A percentile compares a stretch with the other conserved stretches of the same genome.
Conservation (phyloP, 35 echinoderm and acorn worm species). For the Anneissia japonica region DNA sequence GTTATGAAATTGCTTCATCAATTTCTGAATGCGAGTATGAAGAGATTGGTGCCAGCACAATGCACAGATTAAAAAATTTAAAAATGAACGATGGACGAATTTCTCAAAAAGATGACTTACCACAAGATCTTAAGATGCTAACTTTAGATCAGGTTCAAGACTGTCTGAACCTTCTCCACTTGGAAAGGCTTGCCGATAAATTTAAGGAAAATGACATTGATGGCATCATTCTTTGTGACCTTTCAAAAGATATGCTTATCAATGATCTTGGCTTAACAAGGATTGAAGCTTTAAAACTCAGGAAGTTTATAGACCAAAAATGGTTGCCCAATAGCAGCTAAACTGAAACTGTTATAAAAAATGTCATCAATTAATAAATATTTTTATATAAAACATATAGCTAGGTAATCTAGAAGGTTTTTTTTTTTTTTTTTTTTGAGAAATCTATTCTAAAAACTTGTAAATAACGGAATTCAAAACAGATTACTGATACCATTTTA, state of each 20-base stretch:
- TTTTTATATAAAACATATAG: too few relatives aligned
- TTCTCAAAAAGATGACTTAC: conserved; percentile 23
- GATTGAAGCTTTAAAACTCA: conserved; percentile 45
- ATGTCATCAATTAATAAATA: too few relatives aligned
- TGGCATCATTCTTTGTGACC: conserved; percentile 53
- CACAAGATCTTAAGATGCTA: conserved; percentile 41
- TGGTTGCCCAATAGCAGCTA: not conserved
- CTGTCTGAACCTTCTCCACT: conserved; percentile 54
- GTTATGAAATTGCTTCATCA: too few relatives aligned
- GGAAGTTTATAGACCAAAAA: conserved; percentile 23
- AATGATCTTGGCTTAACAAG: conserved; percentile 47
- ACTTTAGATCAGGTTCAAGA: conserved; percentile 55
- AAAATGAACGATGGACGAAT: not conserved
- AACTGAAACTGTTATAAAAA: too few relatives aligned
- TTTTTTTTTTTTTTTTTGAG: too few relatives aligned
- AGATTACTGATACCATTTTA: too few relatives aligned
- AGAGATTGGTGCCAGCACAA: too few relatives aligned
- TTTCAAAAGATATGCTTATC: conserved; percentile 54
- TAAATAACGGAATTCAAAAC: too few relatives aligned
- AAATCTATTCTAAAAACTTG: too few relatives aligned
- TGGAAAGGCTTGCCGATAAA: conserved; percentile 32
- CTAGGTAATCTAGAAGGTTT: too few relatives aligned
- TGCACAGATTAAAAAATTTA: not conserved
- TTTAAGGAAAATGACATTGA: conserved; percentile 68
- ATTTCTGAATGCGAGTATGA: too few relatives aligned